phyloP scores from a whole-genome alignment of 2,888 invertebrate species.

The Dysmachus trigonus region DNA sequence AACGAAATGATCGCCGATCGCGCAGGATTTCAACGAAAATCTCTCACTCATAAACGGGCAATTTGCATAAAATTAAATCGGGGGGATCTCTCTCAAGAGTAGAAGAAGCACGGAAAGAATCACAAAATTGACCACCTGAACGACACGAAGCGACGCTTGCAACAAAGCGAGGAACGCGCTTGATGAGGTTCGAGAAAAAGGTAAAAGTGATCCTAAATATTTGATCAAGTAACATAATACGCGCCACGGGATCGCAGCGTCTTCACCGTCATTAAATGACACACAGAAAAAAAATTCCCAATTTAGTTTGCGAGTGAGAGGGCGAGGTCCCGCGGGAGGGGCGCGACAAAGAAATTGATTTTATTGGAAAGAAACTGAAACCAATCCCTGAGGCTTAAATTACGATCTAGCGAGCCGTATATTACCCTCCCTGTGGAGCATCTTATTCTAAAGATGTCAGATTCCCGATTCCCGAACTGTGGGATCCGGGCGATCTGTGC shows the following conservation, averaged over 20 bases:
- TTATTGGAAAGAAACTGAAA: conserved; percentile 35
- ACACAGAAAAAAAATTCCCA: neutral
- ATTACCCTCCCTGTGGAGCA: conserved; percentile 6
- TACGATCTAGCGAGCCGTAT: conserved; percentile 12
- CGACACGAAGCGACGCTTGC: neutral
- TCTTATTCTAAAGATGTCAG: neutral
- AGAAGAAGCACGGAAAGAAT: conserved; percentile 3
- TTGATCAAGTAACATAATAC: conserved; percentile 29
- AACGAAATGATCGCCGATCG: neutral
- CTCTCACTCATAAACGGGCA: conserved; percentile 35
- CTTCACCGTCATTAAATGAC: neutral
- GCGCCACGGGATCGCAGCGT: neutral
- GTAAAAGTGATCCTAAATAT: conserved; percentile 30
- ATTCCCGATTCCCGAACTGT: conserved; percentile 1
- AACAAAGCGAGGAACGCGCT: neutral
- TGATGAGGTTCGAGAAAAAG: conserved; percentile 5
- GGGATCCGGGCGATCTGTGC: neutral
- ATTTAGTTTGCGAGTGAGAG: neutral
- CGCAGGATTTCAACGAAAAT: conserved; percentile 9
- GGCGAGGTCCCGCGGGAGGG: neutral
- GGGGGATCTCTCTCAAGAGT: no score
- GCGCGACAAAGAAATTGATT: conserved; percentile 9
- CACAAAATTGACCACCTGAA: conserved; percentile 1
- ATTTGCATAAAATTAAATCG: conserved; percentile 40
- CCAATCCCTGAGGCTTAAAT: conserved; percentile 14